Conservation (phyloP, 2,888 invertebrate genomes). For the Xestoiulus laeticollis region DNA sequence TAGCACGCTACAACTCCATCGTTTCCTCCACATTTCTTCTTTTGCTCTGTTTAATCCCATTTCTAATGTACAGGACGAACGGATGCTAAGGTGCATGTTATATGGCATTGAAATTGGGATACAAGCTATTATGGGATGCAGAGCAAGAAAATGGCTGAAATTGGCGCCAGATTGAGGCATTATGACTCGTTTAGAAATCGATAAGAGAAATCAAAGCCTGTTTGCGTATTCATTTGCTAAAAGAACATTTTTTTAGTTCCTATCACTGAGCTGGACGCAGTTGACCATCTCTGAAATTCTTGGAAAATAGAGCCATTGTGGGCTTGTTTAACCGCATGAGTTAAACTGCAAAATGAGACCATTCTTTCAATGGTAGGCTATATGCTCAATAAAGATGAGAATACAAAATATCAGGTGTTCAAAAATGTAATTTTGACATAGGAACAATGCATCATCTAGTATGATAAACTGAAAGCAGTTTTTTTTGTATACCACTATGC, state of each 20-base stretch:
- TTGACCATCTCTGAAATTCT: not conserved
- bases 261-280: not conserved
- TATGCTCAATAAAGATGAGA: too few relatives aligned
- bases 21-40: not conserved
- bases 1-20: not conserved
- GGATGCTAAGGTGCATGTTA: slow-evolving; percentile 8
- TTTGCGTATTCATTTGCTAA: not conserved
- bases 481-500: too few relatives aligned
- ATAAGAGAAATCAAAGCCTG: slow-evolving; percentile 7
- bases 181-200: not conserved
- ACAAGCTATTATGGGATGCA: not conserved
- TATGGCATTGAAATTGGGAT: not conserved
- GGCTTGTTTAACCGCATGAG: too few relatives aligned
- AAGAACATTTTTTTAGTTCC: not conserved
- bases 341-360: too few relatives aligned
- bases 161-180: slow-evolving; percentile 10
- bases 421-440: too few relatives aligned
- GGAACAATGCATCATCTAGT: too few relatives aligned
- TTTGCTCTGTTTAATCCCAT: not conserved
- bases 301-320: not conserved
- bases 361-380: too few relatives aligned
- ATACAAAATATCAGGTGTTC: too few relatives aligned
- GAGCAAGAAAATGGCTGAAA: slow-evolving; percentile 7
- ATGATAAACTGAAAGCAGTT: too few relatives aligned
- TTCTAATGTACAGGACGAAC: not conserved